phyloP scores from a whole-genome alignment of 2,797 vertebrate genomes.

The Chelon labrosus region DNA sequence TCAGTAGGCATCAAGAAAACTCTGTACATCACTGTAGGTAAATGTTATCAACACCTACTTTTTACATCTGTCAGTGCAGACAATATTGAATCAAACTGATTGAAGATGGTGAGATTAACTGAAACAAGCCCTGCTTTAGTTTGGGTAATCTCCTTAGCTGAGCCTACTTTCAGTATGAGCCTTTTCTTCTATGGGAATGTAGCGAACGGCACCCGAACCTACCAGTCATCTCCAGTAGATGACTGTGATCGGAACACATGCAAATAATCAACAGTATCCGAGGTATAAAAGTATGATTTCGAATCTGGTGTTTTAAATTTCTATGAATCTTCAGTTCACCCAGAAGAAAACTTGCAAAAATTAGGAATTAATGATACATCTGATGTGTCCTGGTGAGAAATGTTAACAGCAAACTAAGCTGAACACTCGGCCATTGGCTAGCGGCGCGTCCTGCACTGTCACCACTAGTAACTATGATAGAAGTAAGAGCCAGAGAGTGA shows the following conservation, averaged over 20 bases:
- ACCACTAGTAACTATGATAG: too few species aligned
- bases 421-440: too few species aligned
- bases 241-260: neutral
- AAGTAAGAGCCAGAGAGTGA: too few species aligned
- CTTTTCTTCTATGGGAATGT: too few species aligned
- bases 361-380: neutral
- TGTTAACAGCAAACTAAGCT: constrained; percentile 6
- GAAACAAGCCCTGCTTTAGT: neutral
- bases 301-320: neutral
- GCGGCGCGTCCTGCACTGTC: too few species aligned
- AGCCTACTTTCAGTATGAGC: too few species aligned
- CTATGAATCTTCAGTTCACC: neutral
- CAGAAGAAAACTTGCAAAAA: constrained; percentile 3
- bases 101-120: neutral
- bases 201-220: too few species aligned
- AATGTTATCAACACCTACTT: neutral
- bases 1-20: neutral
- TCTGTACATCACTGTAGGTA: neutral
- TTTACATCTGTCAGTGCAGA: neutral
- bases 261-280: neutral
- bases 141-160: neutral
- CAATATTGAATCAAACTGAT: too few species aligned
- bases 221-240: neutral
- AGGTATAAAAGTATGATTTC: neutral
- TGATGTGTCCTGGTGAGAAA: constrained; percentile 10